phyloP scores from a whole-genome alignment of 2,113 vertebrate species.

The Lamprologus ornatipinnis region DNA sequence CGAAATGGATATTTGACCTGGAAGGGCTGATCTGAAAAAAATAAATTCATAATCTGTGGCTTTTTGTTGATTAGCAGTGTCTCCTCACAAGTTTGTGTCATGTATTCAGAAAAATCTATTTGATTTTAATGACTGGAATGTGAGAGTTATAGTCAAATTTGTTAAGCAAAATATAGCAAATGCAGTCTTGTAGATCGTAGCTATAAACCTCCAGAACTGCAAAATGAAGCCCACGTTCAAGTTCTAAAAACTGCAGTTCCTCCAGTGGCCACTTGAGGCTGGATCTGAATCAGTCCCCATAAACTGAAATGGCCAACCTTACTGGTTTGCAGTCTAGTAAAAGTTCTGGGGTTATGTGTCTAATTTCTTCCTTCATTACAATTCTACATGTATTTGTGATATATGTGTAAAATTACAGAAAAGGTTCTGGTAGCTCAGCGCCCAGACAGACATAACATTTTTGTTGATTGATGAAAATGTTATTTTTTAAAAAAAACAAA shows the following conservation, averaged over 20 bases:
- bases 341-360: not conserved
- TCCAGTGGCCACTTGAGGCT: not conserved
- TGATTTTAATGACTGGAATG: not conserved
- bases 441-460: not conserved
- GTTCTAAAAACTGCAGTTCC: not conserved
- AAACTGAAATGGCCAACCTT: not conserved
- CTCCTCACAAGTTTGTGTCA: not conserved
- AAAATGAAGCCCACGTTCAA: not conserved
- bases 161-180: not conserved
- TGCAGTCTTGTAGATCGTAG: not conserved
- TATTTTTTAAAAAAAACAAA: not conserved
- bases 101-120: not conserved
- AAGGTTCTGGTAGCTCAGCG: not conserved
- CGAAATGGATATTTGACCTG: not conserved
- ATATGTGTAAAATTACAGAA: not conserved
- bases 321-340: not conserved
- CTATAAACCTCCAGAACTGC: not conserved
- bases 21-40: constrained; percentile 4
- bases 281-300: not conserved
- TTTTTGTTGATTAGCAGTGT: not conserved
- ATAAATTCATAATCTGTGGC: not conserved
- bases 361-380: not conserved
- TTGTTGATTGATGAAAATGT: not conserved
- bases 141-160: not conserved
- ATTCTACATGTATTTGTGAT: not conserved